phyloP scores from a whole-genome alignment of 2,113 vertebrate species.

The Cryptomyrus ogoouensis region DNA sequence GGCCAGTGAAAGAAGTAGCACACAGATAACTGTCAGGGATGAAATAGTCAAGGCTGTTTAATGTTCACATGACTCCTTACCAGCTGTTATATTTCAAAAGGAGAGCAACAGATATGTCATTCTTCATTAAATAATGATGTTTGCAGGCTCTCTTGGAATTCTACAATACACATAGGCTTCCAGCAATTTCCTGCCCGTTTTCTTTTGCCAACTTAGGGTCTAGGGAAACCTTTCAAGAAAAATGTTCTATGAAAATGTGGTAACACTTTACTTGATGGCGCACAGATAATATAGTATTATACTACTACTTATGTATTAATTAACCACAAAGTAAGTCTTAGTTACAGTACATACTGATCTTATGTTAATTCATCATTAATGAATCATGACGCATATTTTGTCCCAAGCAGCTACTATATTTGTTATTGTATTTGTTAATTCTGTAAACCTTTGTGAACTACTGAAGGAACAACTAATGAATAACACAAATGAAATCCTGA shows the following conservation, averaged over 20 bases:
- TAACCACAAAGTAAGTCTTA: neutral
- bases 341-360: neutral
- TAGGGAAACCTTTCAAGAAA: neutral
- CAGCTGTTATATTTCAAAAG: neutral
- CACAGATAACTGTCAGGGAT: slow-evolving; percentile 22
- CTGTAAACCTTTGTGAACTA: too few relatives aligned
- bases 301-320: neutral
- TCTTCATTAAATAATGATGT: neutral
- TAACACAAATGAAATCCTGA: too few relatives aligned
- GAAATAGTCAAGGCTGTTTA: slow-evolving; percentile 27
- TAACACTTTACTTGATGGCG: too few relatives aligned
- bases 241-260: neutral
- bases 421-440: neutral
- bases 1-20: slow-evolving; percentile 36
- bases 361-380: neutral
- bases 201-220: neutral
- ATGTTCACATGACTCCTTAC: slow-evolving; percentile 4
- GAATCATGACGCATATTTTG: neutral
- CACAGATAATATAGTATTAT: neutral
- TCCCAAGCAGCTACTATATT: neutral
- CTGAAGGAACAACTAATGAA: too few relatives aligned
- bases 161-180: neutral
- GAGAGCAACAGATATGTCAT: neutral
- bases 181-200: neutral
- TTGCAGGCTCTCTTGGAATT: neutral